Conservation (phyloP, 2,888 invertebrate species). For the Nephrocerus scutellatus region DNA sequence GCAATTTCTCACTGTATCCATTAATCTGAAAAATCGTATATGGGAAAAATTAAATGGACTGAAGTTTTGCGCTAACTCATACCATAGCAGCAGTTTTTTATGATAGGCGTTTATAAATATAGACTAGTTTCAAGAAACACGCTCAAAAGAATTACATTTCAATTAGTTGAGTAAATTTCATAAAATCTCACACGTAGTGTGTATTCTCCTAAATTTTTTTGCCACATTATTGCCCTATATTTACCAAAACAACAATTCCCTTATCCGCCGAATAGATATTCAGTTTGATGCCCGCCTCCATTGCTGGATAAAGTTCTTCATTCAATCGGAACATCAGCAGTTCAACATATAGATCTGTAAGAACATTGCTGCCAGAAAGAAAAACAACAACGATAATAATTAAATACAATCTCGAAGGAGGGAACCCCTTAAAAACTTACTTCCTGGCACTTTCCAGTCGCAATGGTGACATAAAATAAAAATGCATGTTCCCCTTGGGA, state of each 20-base stretch:
- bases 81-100: too few species aligned
- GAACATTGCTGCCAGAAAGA: conserved; percentile 46
- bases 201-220: too few species aligned
- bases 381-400: too few species aligned
- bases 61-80: too few species aligned
- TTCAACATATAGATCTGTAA: conserved; percentile 55
- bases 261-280: conserved; percentile 55
- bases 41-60: too few species aligned
- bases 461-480: conserved; percentile 66
- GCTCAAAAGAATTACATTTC: too few species aligned
- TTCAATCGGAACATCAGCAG: conserved; percentile 51
- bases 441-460: conserved; percentile 57
- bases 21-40: conserved; percentile 25
- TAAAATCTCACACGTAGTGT: too few species aligned
- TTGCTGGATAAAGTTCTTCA: conserved; percentile 44
- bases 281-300: conserved; percentile 54
- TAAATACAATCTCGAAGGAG: neutral
- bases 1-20: conserved; percentile 46
- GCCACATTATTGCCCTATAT: too few species aligned
- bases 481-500: conserved; percentile 67
- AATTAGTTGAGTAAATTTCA: too few species aligned
- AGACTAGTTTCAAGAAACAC: too few species aligned
- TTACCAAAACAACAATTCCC: conserved; percentile 50
- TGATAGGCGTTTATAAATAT: too few species aligned
- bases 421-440: conserved; percentile 48